Conservation (phyloP, 2,888 invertebrate genomes). For the Gnatocerus cornutus region DNA sequence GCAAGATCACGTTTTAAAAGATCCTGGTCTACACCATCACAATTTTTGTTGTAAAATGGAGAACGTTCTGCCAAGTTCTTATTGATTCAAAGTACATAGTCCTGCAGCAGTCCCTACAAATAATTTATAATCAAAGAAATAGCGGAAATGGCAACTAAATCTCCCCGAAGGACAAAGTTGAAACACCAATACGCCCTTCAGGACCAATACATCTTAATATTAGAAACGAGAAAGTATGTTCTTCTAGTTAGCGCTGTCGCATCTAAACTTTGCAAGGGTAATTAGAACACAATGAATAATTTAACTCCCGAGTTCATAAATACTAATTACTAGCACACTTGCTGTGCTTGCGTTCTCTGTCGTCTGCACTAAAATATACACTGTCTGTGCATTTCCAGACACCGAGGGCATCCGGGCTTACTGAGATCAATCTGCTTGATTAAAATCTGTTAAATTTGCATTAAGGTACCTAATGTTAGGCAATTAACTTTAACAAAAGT, state of each 20-base stretch:
- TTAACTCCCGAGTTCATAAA: conserved; percentile 64
- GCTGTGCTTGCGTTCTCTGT: conserved; percentile 44
- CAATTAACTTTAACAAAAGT: conserved; percentile 10
- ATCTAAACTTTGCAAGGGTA: conserved; percentile 63
- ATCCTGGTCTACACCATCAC: background rate
- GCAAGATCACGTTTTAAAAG: background rate
- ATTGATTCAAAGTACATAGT: conserved; percentile 24
- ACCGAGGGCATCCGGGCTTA: conserved; percentile 36
- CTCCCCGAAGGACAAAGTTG: conserved; percentile 49
- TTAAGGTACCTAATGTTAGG: conserved; percentile 13
- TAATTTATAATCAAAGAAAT: conserved; percentile 49
- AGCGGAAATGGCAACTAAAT: conserved; percentile 43
- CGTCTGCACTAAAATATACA: conserved; percentile 40
- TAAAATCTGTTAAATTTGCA: conserved; percentile 37
- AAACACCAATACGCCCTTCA: conserved; percentile 52
- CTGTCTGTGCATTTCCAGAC: conserved; percentile 42
- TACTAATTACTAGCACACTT: conserved; percentile 61
- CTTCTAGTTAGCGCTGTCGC: conserved; percentile 52
- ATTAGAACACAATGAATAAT: conserved; percentile 67
- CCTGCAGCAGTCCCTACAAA: conserved; percentile 18
- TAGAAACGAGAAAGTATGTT: conserved; percentile 55
- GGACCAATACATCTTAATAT: conserved; percentile 56
- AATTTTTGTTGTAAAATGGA: background rate
- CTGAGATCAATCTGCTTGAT: conserved; percentile 46
- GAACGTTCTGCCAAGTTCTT: background rate